Evolutionary conservation across 2,888 invertebrate species (phyloP).

Genomic region (Caenorhabditis japonica): DNA sequence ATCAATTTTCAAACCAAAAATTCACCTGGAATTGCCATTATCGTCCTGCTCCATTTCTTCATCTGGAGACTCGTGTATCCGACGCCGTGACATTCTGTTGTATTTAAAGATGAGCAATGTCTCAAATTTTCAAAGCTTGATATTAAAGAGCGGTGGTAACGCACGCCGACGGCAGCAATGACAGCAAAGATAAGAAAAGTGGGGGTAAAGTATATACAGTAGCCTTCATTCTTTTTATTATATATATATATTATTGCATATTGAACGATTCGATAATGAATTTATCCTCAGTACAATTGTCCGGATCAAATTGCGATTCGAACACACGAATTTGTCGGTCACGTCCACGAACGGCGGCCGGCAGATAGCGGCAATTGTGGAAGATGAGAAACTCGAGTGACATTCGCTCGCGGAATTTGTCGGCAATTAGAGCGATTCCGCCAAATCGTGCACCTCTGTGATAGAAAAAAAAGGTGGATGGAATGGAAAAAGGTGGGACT

Average conservation of each 20-base stretch:
- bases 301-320: conserved; percentile 40
- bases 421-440: conserved; percentile 44
- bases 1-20: too few species aligned
- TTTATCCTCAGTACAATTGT: conserved; percentile 32
- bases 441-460: conserved; percentile 27
- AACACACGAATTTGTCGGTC: conserved; percentile 24
- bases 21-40: background rate
- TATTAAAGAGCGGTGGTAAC: background rate
- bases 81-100: too few species aligned
- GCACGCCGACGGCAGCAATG: background rate
- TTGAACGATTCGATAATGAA: conserved; percentile 38
- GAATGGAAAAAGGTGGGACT: background rate
- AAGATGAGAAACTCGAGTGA: conserved; percentile 67
- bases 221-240: conserved; percentile 27
- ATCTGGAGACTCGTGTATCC: background rate
- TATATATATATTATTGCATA: conserved; percentile 28
- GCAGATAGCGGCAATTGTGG: conserved; percentile 69
- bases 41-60: background rate
- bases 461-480: too few species aligned
- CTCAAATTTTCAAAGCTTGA: background rate
- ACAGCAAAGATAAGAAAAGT: conserved; percentile 5
- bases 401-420: conserved; percentile 26
- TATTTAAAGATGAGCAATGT: too few species aligned
- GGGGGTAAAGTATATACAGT: conserved; percentile 18
- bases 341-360: conserved; percentile 61